Conservation (phyloP, 2,113 vertebrate genomes). For the Gymnobelideus leadbeateri region DNA sequence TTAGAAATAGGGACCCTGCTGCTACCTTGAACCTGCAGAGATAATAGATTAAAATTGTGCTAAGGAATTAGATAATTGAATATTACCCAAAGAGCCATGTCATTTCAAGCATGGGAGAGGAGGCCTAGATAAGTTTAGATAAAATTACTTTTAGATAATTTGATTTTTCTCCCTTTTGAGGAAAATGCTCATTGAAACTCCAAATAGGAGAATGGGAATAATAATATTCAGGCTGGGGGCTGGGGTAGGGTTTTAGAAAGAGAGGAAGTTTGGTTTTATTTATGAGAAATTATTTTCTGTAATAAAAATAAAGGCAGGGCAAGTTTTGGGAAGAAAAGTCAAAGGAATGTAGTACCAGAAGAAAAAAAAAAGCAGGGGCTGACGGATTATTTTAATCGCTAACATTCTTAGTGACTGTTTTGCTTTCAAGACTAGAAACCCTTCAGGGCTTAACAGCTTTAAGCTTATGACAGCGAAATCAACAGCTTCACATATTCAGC, state of each 20-base stretch:
- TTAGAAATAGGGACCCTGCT: neutral
- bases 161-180: slow-evolving; percentile 1
- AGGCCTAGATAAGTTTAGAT: slow-evolving; percentile 2
- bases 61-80: slow-evolving; percentile 4
- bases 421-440: slow-evolving; percentile 6
- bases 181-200: neutral
- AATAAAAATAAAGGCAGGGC: neutral
- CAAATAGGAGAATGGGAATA: neutral
- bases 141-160: slow-evolving; percentile 1
- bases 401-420: neutral
- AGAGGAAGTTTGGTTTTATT: neutral
- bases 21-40: neutral
- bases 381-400: neutral
- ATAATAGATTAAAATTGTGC: slow-evolving; percentile 1
- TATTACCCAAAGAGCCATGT: slow-evolving; percentile 1
- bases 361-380: neutral
- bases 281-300: neutral
- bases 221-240: neutral
- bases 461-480: neutral
- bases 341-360: neutral
- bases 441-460: slow-evolving; percentile 1
- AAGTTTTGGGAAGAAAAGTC: neutral
- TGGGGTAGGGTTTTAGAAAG: neutral
- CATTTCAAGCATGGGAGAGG: neutral
- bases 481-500: neutral